These are phyloP conservation scores for Oncorhynchus clarkii DNA, from an alignment of 2,113 vertebrate species.

Conservation along the genomic window DNA sequence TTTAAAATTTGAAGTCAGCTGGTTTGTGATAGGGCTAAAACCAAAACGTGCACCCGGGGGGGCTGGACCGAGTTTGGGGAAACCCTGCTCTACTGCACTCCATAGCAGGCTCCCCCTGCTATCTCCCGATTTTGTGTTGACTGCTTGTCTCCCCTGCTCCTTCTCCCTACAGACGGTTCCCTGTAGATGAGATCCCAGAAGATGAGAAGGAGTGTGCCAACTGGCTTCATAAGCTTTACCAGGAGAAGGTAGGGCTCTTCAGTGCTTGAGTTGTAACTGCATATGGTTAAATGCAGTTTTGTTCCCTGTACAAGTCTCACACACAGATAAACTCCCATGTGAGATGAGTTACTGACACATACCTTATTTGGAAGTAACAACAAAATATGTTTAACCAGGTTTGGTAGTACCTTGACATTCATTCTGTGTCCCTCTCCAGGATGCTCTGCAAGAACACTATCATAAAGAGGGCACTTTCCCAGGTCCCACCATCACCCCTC, in stretches of 20 bases:
- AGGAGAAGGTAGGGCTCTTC: slow-evolving; percentile 85
- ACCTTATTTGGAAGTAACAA: no score
- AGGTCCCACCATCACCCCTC: slow-evolving; percentile 81
- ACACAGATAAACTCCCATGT: no score
- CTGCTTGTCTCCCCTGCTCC: not conserved
- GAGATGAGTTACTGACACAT: no score
- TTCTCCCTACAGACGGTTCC: slow-evolving; percentile 80
- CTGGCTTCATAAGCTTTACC: slow-evolving; percentile 97
- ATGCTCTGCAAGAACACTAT: slow-evolving; percentile 92
- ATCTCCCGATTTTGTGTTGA: not conserved
- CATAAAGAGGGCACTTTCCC: slow-evolving; percentile 87
- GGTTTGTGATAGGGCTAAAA: no score
- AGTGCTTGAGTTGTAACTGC: no score
- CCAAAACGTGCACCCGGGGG: no score
- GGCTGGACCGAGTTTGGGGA: no score
- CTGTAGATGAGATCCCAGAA: slow-evolving; percentile 89
- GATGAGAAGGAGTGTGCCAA: slow-evolving; percentile 88
- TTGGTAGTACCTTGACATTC: not conserved
- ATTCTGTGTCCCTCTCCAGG: slow-evolving; percentile 67
- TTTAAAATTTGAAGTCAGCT: no score
- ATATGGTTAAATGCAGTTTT: no score
- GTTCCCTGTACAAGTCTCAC: no score
- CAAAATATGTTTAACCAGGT: no score
- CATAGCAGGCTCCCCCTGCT: not conserved
- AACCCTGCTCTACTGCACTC: not conserved